Evolutionary conservation across 2,888 invertebrate genomes (phyloP).

Genomic region (Notocelia uddmanniana): DNA sequence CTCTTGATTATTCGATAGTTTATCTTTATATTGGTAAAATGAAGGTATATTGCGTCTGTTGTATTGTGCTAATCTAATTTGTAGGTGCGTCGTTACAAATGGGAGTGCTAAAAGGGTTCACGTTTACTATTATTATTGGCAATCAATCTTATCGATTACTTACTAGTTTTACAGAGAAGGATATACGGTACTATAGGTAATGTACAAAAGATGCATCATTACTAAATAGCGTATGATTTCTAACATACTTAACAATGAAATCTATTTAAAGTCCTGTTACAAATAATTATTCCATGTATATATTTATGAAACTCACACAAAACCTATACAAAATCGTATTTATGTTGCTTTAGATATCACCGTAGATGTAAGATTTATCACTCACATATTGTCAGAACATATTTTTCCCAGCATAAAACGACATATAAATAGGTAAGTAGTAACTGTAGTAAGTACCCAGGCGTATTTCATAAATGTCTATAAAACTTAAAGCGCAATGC

Average conservation of each 20-base stretch:
- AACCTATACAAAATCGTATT: neutral
- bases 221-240: neutral
- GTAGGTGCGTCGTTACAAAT: slow-evolving; percentile 49
- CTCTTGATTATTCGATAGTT: neutral
- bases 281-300: too few species aligned
- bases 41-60: slow-evolving; percentile 11
- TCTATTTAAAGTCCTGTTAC: neutral
- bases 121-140: neutral
- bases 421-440: neutral
- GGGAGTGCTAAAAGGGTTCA: slow-evolving; percentile 20
- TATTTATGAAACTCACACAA: too few species aligned
- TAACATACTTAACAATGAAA: neutral
- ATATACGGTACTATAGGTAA: slow-evolving; percentile 29
- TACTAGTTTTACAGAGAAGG: slow-evolving; percentile 5
- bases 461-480: neutral
- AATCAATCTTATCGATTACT: slow-evolving; percentile 15
- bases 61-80: slow-evolving; percentile 63
- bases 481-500: neutral
- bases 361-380: neutral
- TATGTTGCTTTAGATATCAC: neutral
- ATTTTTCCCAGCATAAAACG: neutral
- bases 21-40: slow-evolving; percentile 1
- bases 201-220: neutral
- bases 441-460: neutral
- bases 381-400: neutral